Base-by-base conservation (phyloP, 2,113 vertebrate genomes). In the Myotis yumanensis region DNA sequence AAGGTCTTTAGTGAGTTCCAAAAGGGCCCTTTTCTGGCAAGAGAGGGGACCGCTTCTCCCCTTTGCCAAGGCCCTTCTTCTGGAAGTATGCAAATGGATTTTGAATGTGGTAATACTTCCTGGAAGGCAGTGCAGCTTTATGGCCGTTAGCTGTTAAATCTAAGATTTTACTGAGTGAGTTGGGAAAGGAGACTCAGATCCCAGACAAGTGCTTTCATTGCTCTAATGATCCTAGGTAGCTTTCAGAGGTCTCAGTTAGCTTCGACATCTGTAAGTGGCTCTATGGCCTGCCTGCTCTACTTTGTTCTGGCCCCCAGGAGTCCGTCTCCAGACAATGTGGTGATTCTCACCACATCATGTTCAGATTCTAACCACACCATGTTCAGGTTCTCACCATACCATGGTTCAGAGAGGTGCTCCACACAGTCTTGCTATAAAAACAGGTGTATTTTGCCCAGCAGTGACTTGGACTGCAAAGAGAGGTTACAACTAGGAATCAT, bases 331-430 rank as follows among this genome's bases (percentile, higher is more conserved):
- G 5, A 22, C 16, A 2, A 18, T 28, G 0, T 12, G 59, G 11
- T 48, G 68, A 7, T 62, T 66, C 64, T 66, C 30, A 66, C 14
- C 30, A 32, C 14, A 15, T 7, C 30, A 16, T 32, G 14, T 69
- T 18, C 66, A 35, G 66, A 3, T 20, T 69, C n/a, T 35, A 1
- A 69, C 66, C 66, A 35, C n/a, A 17, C 66, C 32, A 16, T 66
- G 43, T 76, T 32, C 28, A 18, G 43, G 9, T 48, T 17, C 72
- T 46, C 72, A 46, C 25, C 7, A 43, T 2, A 6, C 8, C 10
- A 0, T n/a, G 7, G 23, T 69, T 48, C 51, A n/a, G 66, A n/a
- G 3, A 1, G 18, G 9, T 25, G 14, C 71, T 40, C 20, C 0
- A 4, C 30, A 69, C 3, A 32, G 35, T 22, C 35, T 40, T 51